Conservation (phyloP, 1,140 invertebrate genomes). For the Dinothrombium tinctorium region DNA sequence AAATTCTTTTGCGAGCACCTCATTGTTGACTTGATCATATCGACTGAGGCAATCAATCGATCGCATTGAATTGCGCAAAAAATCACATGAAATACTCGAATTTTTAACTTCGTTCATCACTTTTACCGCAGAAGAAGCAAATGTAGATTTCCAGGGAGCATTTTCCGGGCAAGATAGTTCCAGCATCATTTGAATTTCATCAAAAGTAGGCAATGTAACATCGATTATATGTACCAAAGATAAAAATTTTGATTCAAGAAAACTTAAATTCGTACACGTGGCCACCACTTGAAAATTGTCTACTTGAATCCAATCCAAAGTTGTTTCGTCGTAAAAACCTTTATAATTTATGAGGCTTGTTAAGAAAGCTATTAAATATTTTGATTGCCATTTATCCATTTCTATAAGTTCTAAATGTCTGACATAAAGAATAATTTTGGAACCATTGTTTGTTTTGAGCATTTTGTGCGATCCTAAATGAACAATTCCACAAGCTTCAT, state of each 20-base stretch:
- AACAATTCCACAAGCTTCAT: slow-evolving; percentile 42
- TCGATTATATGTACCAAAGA: slow-evolving; percentile 34
- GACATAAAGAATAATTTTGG: slow-evolving; percentile 45
- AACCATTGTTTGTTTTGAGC: slow-evolving; percentile 43
- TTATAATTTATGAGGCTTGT: slow-evolving; percentile 32
- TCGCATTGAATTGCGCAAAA: not conserved
- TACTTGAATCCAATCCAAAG: slow-evolving; percentile 46
- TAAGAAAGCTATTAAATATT: slow-evolving; percentile 33
- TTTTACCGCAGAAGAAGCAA: not conserved
- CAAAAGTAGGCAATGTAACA: slow-evolving; percentile 36
- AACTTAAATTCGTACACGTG: slow-evolving; percentile 16
- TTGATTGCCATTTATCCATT: slow-evolving; percentile 58
- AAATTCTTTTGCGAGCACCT: not conserved
- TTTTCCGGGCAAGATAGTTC: not conserved
- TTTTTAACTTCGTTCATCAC: not conserved
- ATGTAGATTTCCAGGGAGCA: not conserved
- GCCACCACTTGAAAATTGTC: slow-evolving; percentile 43
- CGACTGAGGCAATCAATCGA: not conserved
- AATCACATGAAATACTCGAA: not conserved
- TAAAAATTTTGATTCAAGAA: slow-evolving; percentile 34
- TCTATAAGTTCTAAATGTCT: slow-evolving; percentile 53
- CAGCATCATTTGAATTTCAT: slow-evolving; percentile 26
- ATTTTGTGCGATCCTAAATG: slow-evolving; percentile 38
- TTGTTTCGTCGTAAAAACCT: slow-evolving; percentile 42
- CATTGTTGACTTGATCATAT: not conserved